Percentiles rank a stretch among this genome's conserved stretches.
Conservation (phyloP, 2,888 invertebrate genomes). For the Nebria brevicollis region DNA sequence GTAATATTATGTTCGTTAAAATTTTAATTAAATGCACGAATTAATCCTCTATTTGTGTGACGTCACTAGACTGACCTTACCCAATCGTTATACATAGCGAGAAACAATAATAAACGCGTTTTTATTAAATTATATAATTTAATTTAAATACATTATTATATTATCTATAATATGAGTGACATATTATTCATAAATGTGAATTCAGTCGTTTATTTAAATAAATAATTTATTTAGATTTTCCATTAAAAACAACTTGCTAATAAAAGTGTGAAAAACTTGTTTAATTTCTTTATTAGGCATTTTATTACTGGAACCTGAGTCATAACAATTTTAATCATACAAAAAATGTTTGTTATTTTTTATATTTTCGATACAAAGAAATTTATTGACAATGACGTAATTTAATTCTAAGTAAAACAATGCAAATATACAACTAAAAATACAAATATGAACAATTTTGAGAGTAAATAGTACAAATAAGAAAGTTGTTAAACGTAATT, state of each 20-base stretch:
- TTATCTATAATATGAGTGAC: too few species aligned
- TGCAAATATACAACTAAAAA: not conserved
- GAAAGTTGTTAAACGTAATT: not conserved
- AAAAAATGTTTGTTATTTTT: not conserved
- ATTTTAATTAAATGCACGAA: too few species aligned
- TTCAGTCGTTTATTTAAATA: too few species aligned
- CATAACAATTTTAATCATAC: not conserved
- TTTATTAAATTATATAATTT: too few species aligned
- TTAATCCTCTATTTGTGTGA: too few species aligned
- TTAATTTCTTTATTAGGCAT: not conserved
- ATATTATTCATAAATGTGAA: too few species aligned
- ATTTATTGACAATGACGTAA: not conserved
- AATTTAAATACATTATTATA: too few species aligned
- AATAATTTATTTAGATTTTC: too few species aligned
- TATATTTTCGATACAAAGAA: not conserved
- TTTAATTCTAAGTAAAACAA: not conserved
- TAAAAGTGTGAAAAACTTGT: not conserved
- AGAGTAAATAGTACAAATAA: not conserved
- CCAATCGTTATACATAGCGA: too few species aligned
- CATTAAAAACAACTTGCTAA: too few species aligned
- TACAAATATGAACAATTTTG: not conserved
- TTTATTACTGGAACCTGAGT: not conserved
- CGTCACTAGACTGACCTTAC: too few species aligned
- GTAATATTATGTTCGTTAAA: not conserved
- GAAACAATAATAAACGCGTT: too few species aligned